Percentiles rank a stretch among this genome's conserved stretches.
Evolutionary conservation across 1,140 invertebrate species (phyloP).

Genomic region (Homarus americanus): DNA sequence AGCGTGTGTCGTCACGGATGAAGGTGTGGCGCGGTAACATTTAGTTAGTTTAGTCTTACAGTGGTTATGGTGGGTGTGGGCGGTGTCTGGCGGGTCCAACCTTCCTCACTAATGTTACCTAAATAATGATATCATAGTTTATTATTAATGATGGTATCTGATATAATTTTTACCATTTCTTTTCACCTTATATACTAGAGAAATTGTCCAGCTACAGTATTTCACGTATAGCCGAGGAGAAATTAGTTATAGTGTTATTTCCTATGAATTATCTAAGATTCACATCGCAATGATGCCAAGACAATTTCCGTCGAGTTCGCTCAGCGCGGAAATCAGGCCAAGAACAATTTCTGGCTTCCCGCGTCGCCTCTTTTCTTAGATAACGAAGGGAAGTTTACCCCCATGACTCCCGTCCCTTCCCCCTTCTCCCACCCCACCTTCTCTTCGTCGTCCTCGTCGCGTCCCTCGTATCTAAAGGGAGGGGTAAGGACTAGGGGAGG

Average conservation of each 20-base stretch:
- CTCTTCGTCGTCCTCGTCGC: neutral
- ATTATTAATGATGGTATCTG: no score
- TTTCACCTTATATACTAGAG: no score
- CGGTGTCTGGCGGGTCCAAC: no score
- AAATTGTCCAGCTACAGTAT: no score
- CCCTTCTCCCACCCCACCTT: neutral
- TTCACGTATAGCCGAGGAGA: neutral
- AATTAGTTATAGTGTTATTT: neutral
- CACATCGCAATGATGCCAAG: neutral
- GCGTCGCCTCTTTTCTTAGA: slow-evolving; percentile 14
- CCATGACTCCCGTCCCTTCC: neutral
- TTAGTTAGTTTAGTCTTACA: no score
- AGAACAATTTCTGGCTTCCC: slow-evolving; percentile 22
- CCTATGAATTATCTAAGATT: neutral
- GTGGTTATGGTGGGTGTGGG: no score
- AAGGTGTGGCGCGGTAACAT: no score
- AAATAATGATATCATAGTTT: no score
- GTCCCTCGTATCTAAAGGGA: neutral
- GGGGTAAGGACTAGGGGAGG: neutral
- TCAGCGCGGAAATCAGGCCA: neutral
- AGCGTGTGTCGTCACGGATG: no score
- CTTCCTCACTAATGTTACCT: no score
- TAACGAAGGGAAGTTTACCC: slow-evolving; percentile 29
- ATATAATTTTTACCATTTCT: no score
- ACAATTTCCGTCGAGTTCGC: neutral